Conservation (phyloP, 2,797 vertebrate species). For the Halcyon badia region DNA sequence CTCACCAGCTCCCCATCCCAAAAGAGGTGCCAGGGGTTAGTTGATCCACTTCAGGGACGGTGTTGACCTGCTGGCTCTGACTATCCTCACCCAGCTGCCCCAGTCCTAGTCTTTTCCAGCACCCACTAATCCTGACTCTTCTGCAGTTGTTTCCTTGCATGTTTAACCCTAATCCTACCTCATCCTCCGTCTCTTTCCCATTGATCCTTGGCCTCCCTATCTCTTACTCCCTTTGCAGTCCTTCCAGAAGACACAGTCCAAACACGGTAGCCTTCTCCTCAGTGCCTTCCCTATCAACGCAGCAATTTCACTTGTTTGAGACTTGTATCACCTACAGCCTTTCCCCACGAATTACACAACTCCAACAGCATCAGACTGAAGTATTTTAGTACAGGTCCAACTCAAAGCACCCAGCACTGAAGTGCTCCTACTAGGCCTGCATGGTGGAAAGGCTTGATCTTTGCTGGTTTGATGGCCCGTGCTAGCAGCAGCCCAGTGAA, state of each 20-base stretch:
- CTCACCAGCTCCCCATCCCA: background rate
- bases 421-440: background rate
- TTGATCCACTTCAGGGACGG: background rate
- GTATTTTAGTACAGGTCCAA: background rate
- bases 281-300: rapidly evolving
- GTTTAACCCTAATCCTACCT: background rate
- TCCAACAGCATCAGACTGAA: background rate
- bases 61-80: background rate
- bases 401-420: background rate
- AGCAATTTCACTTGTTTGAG: background rate
- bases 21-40: background rate
- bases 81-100: background rate
- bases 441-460: background rate
- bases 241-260: background rate
- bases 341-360: background rate
- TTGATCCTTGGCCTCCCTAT: background rate
- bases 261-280: background rate
- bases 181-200: background rate
- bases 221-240: background rate
- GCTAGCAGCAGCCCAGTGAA: background rate
- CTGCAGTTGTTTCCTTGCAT: background rate
- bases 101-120: background rate
- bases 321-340: background rate
- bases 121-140: background rate
- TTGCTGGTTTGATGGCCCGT: background rate